These are phyloP conservation scores for Scaptomyza graminum DNA, from an alignment of 1,140 invertebrate genomes.

Conservation along the genomic window DNA sequence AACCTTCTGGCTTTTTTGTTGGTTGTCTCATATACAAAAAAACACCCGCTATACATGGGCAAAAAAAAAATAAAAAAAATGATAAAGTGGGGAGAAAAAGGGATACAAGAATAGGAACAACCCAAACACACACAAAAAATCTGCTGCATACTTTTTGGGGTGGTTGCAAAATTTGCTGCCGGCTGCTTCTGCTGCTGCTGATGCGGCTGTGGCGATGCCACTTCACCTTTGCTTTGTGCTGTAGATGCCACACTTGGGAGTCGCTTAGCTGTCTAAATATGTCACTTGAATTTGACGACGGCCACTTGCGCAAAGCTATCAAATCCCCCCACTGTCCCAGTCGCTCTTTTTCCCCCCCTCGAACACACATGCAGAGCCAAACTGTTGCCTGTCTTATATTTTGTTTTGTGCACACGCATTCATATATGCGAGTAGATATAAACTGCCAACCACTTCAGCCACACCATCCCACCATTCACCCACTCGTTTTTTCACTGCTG, in stretches of 20 bases:
- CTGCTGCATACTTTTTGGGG: slow-evolving; percentile 39
- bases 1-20: slow-evolving; percentile 9
- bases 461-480: not conserved
- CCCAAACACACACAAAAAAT: slow-evolving; percentile 15
- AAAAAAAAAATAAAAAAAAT: slow-evolving; percentile 10
- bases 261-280: slow-evolving; percentile 82
- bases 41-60: slow-evolving; percentile 31
- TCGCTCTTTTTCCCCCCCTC: not conserved
- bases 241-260: slow-evolving; percentile 66
- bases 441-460: slow-evolving; percentile 23
- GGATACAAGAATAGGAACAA: slow-evolving; percentile 18
- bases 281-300: slow-evolving; percentile 81
- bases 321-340: not conserved
- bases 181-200: slow-evolving; percentile 29
- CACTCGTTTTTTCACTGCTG: not conserved
- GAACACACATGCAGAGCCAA: slow-evolving; percentile 33
- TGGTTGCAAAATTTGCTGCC: slow-evolving; percentile 61
- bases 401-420: slow-evolving; percentile 27
- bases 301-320: slow-evolving; percentile 63
- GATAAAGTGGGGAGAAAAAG: slow-evolving; percentile 16
- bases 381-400: slow-evolving; percentile 62
- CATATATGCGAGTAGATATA: slow-evolving; percentile 43
- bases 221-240: slow-evolving; percentile 66
- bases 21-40: slow-evolving; percentile 40
- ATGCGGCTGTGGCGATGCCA: slow-evolving; percentile 41